Base-by-base conservation (phyloP, 2,888 invertebrate genomes). In the Synergus umbraculus region DNA sequence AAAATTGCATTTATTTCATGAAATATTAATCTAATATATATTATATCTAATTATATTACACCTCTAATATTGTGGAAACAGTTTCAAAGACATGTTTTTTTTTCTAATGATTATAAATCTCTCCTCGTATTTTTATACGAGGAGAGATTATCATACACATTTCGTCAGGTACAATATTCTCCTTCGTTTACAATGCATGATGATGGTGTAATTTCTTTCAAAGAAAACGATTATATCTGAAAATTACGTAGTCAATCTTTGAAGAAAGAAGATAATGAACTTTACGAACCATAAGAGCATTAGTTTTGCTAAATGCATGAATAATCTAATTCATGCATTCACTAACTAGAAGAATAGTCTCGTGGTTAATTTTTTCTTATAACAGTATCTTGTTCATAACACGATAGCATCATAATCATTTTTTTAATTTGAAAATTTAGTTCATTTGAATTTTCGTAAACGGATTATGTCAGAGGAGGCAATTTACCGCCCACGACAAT, bases 201-300 rank as follows among this genome's bases (percentile, higher is more conserved):
- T 37, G 41, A 44, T 9, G 60, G 15, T 44, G 58, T 65, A 66
- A 66, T 54, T 37, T 22, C 3, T 5, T 54, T 15, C 64, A 46
- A 43, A 64, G 46, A 80, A 78, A 44, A 60, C 44, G 46, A 58
- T n/a, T 76, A 46, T 8, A 54, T 54, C 54, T 54, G n/a, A 54
- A n/a, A 7, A 15, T 54, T n/a, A n/a, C n/a, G 54, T 54, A 54
- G n/a, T 54, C 54, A 66, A 44, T 69, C 69, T 67, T 67, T 46
- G 44, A 15, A 37, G 49, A n/a, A 37, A 54, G 37, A 46, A 29
- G 49, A 29, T 49, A 73, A 49, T 73, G 37, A 73, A 49, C 69
- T 73, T 73, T 73, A 73, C 49, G 54, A 73, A 49, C 37, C 54
- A 73, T 73, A 49, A 15, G 49, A 69, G 49, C 2, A 69, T 49